Evolutionary conservation across 2,888 invertebrate species (phyloP).

Genomic region (Aethes cnicana): DNA sequence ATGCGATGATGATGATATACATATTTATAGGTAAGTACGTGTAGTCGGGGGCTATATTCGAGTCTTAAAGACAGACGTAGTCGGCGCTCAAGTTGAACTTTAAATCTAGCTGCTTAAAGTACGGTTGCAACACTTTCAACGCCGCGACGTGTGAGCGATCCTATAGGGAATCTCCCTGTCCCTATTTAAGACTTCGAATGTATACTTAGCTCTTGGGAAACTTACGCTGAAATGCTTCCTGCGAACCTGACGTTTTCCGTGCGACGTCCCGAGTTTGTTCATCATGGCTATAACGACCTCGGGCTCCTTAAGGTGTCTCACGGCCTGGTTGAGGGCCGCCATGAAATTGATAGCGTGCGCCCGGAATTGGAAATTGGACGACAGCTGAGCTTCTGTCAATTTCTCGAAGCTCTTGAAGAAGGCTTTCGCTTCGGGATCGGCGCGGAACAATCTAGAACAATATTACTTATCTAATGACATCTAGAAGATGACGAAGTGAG

Average conservation of each 20-base stretch:
- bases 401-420: slow-evolving; percentile 55
- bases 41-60: too few species aligned
- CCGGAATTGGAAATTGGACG: slow-evolving; percentile 47
- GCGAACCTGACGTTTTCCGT: slow-evolving; percentile 45
- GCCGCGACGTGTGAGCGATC: too few species aligned
- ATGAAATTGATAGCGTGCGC: slow-evolving; percentile 63
- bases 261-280: slow-evolving; percentile 58
- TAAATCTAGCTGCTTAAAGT: too few species aligned
- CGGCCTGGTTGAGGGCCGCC: slow-evolving; percentile 49
- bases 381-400: slow-evolving; percentile 47
- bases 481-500: too few species aligned
- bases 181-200: too few species aligned
- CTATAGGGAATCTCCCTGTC: too few species aligned
- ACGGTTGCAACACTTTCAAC: too few species aligned
- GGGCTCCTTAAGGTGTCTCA: slow-evolving; percentile 53
- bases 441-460: slow-evolving; percentile 48
- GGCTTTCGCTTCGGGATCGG: slow-evolving; percentile 48
- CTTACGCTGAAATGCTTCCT: slow-evolving; percentile 57
- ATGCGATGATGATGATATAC: too few species aligned
- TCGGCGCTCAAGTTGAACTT: too few species aligned
- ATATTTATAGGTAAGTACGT: too few species aligned
- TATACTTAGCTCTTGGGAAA: slow-evolving; percentile 1
- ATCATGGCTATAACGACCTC: slow-evolving; percentile 56
- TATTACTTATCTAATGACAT: background rate
- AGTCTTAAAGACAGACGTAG: too few species aligned